Base-by-base conservation (phyloP, 2,888 invertebrate species). In the Latrodectus hesperus region DNA sequence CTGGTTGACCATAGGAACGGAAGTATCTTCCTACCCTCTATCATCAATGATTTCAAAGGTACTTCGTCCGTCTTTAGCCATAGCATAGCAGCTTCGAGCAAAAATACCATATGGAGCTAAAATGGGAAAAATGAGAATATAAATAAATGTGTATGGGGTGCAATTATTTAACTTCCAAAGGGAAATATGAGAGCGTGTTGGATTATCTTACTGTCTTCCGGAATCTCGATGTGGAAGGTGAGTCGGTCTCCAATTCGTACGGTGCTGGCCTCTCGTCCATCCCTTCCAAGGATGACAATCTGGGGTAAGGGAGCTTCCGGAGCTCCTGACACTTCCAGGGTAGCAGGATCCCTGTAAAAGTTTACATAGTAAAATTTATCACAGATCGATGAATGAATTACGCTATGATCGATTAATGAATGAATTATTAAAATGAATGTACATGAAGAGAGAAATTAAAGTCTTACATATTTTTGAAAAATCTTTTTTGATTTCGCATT, bases 21-120 rank as follows among this genome's bases (percentile, higher is more conserved):
- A 60, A 16, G 60, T 6, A 60, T 60, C 6, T 60, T 60, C 94
- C 92, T 91, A 95, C 95, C 98, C 98, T 92, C 97, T 96, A 92
- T 98, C 97, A 91, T 98, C 97, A 91, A 98, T 98, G 91, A 98
- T 98, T 92, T 97, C 97, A 95, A 98, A 98, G 51, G 97, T 98
- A 92, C 97, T 97, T 93, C 97, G 96, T 9, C 97, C 97, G 92
- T 98, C 98, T 93, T 98, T 98, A 85, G 98, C 98, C 98, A 98
- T 98, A 89, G 98, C 98, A 86, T 98, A 97, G 93, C 98, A 98
- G 92, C 97, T 98, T 92, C 98, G 95, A 65, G 98, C 98, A 92
- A 98, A 98, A 91, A 98, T 98, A 91, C 98, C 98, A 91, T 98
- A 98, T 9, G 97, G 98, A 93, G 98, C 98, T 98, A 93, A 16